Evolutionary conservation across 1,140 invertebrate species (phyloP).

Genomic region (Apis laboriosa): DNA sequence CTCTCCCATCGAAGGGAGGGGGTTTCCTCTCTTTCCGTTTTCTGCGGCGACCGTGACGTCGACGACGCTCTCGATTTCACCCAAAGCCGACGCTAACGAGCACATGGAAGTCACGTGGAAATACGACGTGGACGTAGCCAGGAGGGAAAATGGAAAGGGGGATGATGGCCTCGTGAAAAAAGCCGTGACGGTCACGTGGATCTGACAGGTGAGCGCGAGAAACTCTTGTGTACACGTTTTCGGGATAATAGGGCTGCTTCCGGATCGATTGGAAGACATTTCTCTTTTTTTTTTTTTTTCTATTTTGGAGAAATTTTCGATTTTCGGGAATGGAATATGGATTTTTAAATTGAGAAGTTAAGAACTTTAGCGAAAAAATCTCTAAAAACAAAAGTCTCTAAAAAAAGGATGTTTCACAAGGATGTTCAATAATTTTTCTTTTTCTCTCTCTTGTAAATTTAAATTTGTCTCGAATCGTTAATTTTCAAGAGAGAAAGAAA

Average conservation of each 20-base stretch:
- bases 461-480: too few species aligned
- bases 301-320: too few species aligned
- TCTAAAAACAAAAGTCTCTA: too few species aligned
- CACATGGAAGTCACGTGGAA: conserved; percentile 81
- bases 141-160: conserved; percentile 17
- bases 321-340: too few species aligned
- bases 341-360: too few species aligned
- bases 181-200: conserved; percentile 58
- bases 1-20: background rate
- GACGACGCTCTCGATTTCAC: conserved; percentile 78
- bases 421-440: too few species aligned
- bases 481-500: too few species aligned
- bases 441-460: too few species aligned
- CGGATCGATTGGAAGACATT: background rate
- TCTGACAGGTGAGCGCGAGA: conserved; percentile 60
- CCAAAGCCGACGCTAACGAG: conserved; percentile 81
- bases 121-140: conserved; percentile 57
- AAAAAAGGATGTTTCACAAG: too few species aligned
- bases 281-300: too few species aligned
- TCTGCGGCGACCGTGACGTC: conserved; percentile 70
- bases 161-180: conserved; percentile 34
- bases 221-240: conserved; percentile 15
- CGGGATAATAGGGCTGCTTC: conserved; percentile 14
- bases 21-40: conserved; percentile 45
- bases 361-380: too few species aligned